phyloP scores from a whole-genome alignment of 2,113 vertebrate genomes.

The Ophiodon elongatus region DNA sequence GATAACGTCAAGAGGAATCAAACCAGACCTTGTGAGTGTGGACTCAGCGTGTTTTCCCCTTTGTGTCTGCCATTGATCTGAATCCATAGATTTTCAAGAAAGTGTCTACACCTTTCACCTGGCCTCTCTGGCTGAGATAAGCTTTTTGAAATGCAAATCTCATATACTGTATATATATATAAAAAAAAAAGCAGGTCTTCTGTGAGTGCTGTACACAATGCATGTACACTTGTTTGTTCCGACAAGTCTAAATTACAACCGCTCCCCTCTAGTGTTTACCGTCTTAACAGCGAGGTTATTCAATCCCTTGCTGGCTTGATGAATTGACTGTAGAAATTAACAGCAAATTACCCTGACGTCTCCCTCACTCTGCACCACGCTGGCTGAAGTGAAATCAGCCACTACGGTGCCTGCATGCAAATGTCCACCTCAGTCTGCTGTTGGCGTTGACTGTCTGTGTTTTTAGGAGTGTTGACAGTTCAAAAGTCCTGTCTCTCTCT shows the following conservation, averaged over 20 bases:
- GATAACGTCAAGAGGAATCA: conserved; percentile 41
- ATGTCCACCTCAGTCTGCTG: conserved; percentile 42
- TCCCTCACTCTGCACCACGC: conserved; percentile 44
- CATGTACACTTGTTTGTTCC: conserved; percentile 39
- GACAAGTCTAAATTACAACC: conserved; percentile 48
- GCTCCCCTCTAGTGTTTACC: conserved; percentile 40
- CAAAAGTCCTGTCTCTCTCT: conserved; percentile 51
- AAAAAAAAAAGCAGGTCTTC: conserved; percentile 14
- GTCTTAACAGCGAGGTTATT: conserved; percentile 56
- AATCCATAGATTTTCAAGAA: conserved; percentile 53
- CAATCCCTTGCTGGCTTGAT: conserved; percentile 63
- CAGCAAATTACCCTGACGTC: conserved; percentile 70
- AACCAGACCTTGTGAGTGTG: conserved; percentile 59
- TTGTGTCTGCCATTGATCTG: conserved; percentile 55
- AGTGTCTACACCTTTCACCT: conserved; percentile 52
- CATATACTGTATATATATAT: background rate
- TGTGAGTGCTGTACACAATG: background rate
- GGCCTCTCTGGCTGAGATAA: conserved; percentile 46
- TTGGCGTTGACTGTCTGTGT: conserved; percentile 14
- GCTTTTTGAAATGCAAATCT: conserved; percentile 18
- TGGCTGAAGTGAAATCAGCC: conserved; percentile 35
- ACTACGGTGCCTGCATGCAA: conserved; percentile 61
- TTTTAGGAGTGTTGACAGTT: conserved; percentile 58
- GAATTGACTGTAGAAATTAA: conserved; percentile 63
- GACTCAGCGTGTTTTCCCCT: conserved; percentile 51